Conservation (phyloP, 2,797 vertebrate species). For the Typhlichthys subterraneus region DNA sequence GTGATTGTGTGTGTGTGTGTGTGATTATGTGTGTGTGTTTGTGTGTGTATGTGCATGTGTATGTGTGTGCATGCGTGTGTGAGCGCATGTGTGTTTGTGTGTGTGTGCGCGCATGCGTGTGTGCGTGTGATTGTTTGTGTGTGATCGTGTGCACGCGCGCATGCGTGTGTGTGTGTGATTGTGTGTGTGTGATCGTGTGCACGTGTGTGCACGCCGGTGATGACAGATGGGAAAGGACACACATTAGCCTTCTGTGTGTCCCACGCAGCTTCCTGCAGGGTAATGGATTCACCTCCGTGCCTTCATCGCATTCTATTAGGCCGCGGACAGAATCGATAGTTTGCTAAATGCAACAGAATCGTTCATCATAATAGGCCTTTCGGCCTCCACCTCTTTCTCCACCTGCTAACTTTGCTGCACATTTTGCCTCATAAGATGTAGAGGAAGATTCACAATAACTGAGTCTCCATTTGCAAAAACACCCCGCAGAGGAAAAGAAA, state of each 20-base stretch:
- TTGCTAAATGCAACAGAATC: slow-evolving; percentile 76
- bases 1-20: too few species aligned
- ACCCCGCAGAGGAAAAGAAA: slow-evolving; percentile 13
- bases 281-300: slow-evolving; percentile 79
- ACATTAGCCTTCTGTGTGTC: slow-evolving; percentile 67
- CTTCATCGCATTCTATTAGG: slow-evolving; percentile 79
- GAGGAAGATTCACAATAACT: slow-evolving; percentile 34
- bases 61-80: too few species aligned
- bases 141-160: slow-evolving; percentile 2
- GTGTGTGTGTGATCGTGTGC: not conserved
- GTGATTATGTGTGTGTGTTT: too few species aligned
- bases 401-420: slow-evolving; percentile 43
- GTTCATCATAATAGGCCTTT: slow-evolving; percentile 69
- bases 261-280: slow-evolving; percentile 59
- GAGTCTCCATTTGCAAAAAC: slow-evolving; percentile 51
- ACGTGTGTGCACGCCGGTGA: slow-evolving; percentile 34
- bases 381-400: slow-evolving; percentile 43
- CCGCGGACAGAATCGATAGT: slow-evolving; percentile 75
- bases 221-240: slow-evolving; percentile 79
- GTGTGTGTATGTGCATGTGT: too few species aligned
- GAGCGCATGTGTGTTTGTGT: slow-evolving; percentile 3
- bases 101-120: not conserved
- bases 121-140: slow-evolving; percentile 4
- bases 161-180: not conserved
- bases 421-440: slow-evolving; percentile 40